phyloP scores from a whole-genome alignment of 2,888 invertebrate species.

The Ethmia dodecea region DNA sequence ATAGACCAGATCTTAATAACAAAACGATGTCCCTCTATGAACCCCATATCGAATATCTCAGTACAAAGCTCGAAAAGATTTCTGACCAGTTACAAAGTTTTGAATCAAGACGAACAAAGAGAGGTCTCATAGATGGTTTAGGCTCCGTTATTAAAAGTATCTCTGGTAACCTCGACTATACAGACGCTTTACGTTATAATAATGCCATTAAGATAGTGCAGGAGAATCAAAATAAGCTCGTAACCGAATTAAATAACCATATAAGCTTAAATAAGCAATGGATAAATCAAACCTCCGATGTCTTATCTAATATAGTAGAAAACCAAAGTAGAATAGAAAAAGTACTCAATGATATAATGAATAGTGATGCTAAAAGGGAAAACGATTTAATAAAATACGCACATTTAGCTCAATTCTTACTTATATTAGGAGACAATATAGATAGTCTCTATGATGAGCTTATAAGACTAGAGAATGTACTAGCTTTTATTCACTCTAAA shows the following conservation, averaged over 20 bases:
- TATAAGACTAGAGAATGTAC: not conserved
- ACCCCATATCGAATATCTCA: not conserved
- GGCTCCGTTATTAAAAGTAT: constrained; percentile 14
- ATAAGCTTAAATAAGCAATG: constrained; percentile 1
- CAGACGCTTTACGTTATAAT: constrained; percentile 8
- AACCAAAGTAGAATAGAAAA: constrained; percentile 1
- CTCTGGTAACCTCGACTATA: constrained; percentile 11
- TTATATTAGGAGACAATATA: not conserved
- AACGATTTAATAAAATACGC: not conserved
- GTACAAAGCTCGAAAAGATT: not conserved
- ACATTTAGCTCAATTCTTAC: not conserved
- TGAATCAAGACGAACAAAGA: constrained; percentile 7
- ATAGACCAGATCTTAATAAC: not conserved
- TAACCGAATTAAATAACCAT: not conserved
- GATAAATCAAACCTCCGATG: not conserved
- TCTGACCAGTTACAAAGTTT: constrained; percentile 8
- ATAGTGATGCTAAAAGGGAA: not conserved
- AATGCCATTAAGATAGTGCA: constrained; percentile 11
- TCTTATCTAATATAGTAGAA: not conserved
- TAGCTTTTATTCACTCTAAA: not conserved
- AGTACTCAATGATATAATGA: not conserved
- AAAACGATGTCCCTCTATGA: constrained; percentile 1
- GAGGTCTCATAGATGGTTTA: constrained; percentile 12
- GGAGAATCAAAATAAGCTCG: constrained; percentile 5
- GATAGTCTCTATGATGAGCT: not conserved